These are phyloP conservation scores for Hemaris fuciformis DNA, from an alignment of 2,888 invertebrate genomes.

Conservation along the genomic window DNA sequence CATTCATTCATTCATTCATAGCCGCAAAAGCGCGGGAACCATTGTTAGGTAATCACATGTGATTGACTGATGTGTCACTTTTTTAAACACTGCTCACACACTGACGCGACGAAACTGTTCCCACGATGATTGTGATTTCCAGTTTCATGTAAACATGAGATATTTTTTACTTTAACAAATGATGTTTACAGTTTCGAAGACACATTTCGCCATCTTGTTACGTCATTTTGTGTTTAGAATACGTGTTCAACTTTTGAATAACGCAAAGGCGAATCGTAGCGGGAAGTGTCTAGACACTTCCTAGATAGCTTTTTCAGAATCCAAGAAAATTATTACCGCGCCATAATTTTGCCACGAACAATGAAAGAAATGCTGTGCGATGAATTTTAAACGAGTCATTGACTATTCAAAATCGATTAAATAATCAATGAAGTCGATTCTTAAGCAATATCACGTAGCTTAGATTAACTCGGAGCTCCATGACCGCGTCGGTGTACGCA, in stretches of 20 bases:
- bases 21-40: conserved; percentile 42
- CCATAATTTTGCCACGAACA: conserved; percentile 28
- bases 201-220: not conserved
- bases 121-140: conserved; percentile 20
- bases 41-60: conserved; percentile 29
- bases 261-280: not conserved
- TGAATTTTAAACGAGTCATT: conserved; percentile 29
- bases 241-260: not conserved
- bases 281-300: not conserved
- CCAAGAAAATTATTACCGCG: conserved; percentile 8
- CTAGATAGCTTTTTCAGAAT: not conserved
- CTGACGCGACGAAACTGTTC: conserved; percentile 17
- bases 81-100: conserved; percentile 15
- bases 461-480: conserved; percentile 21
- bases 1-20: conserved; percentile 43
- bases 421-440: conserved; percentile 36
- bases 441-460: conserved; percentile 31
- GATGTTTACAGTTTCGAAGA: not conserved
- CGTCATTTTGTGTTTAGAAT: not conserved
- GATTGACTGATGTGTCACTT: conserved; percentile 31
- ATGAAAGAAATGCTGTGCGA: conserved; percentile 27
- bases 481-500: not conserved
- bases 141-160: conserved; percentile 1
- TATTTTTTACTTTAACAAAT: not conserved
- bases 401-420: conserved; percentile 34